phyloP scores from a whole-genome alignment of 2,797 vertebrate species.

The Sus cebifrons region DNA sequence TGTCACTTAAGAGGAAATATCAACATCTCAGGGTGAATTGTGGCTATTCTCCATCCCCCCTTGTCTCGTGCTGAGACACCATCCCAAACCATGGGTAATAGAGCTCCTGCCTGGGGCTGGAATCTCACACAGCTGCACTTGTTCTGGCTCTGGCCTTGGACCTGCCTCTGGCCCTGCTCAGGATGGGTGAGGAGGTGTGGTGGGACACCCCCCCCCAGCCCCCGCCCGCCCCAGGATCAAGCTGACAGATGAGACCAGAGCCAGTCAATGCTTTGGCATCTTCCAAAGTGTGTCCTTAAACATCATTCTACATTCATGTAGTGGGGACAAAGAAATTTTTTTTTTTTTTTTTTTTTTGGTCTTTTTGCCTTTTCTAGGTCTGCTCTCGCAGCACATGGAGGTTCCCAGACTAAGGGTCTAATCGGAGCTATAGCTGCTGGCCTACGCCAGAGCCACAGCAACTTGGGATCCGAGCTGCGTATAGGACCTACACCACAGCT shows the following conservation, averaged over 20 bases:
- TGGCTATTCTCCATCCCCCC: not conserved
- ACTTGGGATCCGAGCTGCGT: too few species aligned
- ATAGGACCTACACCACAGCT: too few species aligned
- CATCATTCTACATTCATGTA: not conserved
- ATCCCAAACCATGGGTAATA: not conserved
- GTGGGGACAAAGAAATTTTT: not conserved
- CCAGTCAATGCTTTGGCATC: not conserved
- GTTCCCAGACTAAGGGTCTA: too few species aligned
- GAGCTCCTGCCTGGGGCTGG: not conserved
- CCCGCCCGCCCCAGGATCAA: not conserved
- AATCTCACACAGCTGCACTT: not conserved
- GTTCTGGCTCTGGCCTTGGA: not conserved
- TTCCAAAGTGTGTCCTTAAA: not conserved
- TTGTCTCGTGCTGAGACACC: not conserved
- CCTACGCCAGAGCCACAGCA: too few species aligned
- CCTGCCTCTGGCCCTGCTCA: not conserved
- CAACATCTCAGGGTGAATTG: not conserved
- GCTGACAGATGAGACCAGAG: not conserved
- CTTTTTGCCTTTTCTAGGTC: too few species aligned
- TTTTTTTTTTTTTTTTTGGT: too few species aligned
- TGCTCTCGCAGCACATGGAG: too few species aligned
- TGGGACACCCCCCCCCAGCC: too few species aligned
- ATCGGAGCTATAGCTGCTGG: too few species aligned
- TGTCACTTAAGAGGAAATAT: slow-evolving; percentile 17
- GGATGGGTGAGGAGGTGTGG: not conserved